These are phyloP conservation scores for Eurystomus glaucurus DNA, from an alignment of 2,797 vertebrate genomes.

Conservation along the genomic window DNA sequence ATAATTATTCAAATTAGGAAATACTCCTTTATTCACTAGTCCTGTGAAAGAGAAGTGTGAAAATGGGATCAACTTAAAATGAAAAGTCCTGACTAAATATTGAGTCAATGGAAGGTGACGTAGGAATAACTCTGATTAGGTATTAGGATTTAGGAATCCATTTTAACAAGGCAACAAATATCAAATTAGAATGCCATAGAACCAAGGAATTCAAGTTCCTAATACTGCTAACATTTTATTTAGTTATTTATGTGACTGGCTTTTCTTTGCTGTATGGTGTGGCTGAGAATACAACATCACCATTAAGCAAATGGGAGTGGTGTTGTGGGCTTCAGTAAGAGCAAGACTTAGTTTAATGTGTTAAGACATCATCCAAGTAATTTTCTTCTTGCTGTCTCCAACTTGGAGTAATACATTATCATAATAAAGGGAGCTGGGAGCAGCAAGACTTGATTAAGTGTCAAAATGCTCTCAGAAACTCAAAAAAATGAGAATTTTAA, in stretches of 20 bases:
- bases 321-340: background rate
- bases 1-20: slow-evolving; percentile 1
- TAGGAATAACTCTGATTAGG: background rate
- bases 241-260: background rate
- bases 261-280: background rate
- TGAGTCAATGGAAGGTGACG: background rate
- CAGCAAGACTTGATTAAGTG: slow-evolving; percentile 4
- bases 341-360: background rate
- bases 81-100: background rate
- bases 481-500: background rate
- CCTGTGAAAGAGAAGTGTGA: background rate
- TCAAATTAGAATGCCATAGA: background rate
- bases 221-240: background rate
- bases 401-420: slow-evolving; percentile 36
- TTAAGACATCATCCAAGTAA: slow-evolving; percentile 33
- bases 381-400: slow-evolving; percentile 42
- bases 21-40: background rate
- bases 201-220: background rate
- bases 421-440: slow-evolving; percentile 43
- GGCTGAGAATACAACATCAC: background rate
- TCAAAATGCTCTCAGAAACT: slow-evolving; percentile 26
- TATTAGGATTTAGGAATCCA: background rate
- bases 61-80: background rate
- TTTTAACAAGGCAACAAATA: background rate
- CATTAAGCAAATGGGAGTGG: slow-evolving; percentile 1